Percentiles rank a stretch among this genome's conserved stretches.
Evolutionary conservation across 2,797 vertebrate species (phyloP).

Genomic region (Syncerus caffer): DNA sequence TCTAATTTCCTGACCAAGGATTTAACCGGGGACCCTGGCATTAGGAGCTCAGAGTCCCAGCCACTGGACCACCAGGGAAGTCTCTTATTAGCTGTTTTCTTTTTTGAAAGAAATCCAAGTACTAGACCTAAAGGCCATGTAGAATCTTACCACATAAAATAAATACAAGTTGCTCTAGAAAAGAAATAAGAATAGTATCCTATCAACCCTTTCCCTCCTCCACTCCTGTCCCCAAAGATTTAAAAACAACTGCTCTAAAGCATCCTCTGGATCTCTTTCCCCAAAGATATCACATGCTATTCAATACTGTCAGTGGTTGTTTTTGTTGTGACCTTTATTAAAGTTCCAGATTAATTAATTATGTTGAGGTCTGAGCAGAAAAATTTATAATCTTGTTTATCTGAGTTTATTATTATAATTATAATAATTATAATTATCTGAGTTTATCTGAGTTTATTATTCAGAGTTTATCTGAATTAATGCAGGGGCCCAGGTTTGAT

Average conservation of each 20-base stretch:
- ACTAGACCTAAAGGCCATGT: not conserved
- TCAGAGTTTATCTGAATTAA: constrained; percentile 27
- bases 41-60: not conserved
- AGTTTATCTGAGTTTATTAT: too few relatives aligned
- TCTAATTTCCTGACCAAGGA: not conserved
- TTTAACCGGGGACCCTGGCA: not conserved
- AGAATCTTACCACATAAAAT: not conserved
- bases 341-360: constrained; percentile 19
- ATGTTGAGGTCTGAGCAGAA: not conserved
- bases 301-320: not conserved
- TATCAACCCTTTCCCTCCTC: not conserved
- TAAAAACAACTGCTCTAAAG: not conserved
- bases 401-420: too few relatives aligned
- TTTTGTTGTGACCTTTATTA: not conserved
- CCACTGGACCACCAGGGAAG: not conserved
- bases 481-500: not conserved
- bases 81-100: not conserved
- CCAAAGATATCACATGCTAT: not conserved
- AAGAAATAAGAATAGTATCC: not conserved
- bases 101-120: not conserved
- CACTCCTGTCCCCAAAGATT: not conserved
- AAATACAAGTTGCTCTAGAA: not conserved
- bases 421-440: too few relatives aligned
- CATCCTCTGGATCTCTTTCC: not conserved
- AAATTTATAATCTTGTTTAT: constrained; percentile 31